Percentiles rank a stretch among this genome's conserved stretches.
Evolutionary conservation across 2,888 invertebrate species (phyloP).

Genomic region (Nomada fucata): DNA sequence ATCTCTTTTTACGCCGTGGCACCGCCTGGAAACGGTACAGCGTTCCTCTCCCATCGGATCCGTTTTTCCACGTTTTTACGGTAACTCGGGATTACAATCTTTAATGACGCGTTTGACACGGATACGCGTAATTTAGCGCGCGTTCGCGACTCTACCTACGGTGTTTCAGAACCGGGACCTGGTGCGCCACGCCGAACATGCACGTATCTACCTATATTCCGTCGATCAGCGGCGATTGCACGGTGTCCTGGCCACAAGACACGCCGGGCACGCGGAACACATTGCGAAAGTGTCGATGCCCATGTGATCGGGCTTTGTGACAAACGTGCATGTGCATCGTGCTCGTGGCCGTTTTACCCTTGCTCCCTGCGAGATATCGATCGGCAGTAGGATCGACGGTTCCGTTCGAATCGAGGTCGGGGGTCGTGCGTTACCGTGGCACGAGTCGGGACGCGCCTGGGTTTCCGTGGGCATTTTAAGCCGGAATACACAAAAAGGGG

Average conservation of each 20-base stretch:
- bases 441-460: not conserved
- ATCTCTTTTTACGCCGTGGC: no score
- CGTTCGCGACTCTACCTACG: constrained; percentile 9
- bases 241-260: constrained; percentile 77
- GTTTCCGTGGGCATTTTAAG: not conserved
- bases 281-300: constrained; percentile 78
- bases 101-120: constrained; percentile 73
- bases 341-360: constrained; percentile 7
- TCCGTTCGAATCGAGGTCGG: not conserved
- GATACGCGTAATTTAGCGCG: constrained; percentile 70
- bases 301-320: constrained; percentile 74
- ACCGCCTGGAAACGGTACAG: constrained; percentile 20
- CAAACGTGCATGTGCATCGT: constrained; percentile 70
- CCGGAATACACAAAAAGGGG: not conserved
- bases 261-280: constrained; percentile 80
- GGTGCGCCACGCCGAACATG: constrained; percentile 28
- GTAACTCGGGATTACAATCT: constrained; percentile 50
- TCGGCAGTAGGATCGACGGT: constrained; percentile 10
- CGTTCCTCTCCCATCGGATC: constrained; percentile 32
- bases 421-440: constrained; percentile 4
- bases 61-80: constrained; percentile 58
- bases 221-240: constrained; percentile 79
- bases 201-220: constrained; percentile 61
- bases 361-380: constrained; percentile 11
- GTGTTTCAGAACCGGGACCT: constrained; percentile 45